Evolutionary conservation across 2,113 vertebrate species (phyloP).

Genomic region (Sterrhoptilus dennistouni): DNA sequence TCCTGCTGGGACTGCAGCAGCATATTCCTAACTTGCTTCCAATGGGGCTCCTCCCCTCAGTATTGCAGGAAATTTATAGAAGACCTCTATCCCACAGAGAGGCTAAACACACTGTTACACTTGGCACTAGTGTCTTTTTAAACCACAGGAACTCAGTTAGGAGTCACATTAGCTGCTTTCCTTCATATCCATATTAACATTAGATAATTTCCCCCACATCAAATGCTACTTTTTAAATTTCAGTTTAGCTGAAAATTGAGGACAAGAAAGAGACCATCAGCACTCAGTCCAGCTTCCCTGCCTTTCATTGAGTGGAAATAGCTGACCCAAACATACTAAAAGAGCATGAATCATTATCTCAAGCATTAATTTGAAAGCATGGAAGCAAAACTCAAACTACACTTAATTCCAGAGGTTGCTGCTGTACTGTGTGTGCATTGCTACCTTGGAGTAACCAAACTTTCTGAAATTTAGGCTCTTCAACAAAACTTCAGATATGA

Average conservation of each 20-base stretch:
- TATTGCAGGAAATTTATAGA: background rate
- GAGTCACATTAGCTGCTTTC: background rate
- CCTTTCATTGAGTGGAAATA: background rate
- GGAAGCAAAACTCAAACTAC: background rate
- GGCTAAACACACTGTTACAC: background rate
- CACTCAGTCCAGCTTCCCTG: background rate
- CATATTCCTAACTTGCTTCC: background rate
- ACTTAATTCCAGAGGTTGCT: background rate
- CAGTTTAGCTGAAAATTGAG: background rate
- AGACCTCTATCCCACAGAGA: background rate
- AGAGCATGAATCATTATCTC: background rate
- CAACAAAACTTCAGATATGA: background rate
- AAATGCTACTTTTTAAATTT: background rate
- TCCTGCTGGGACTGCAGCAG: background rate
- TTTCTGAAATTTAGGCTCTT: background rate
- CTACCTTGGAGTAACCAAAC: background rate
- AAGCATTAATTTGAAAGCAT: background rate
- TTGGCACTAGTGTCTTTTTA: background rate
- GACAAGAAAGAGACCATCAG: background rate
- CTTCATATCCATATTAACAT: background rate
- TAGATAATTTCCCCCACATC: background rate
- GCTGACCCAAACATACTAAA: background rate
- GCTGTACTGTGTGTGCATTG: background rate
- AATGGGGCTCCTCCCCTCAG: background rate
- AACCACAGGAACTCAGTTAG: background rate